Base-by-base conservation (phyloP, 2,113 vertebrate genomes). In the Phasianus colchicus region DNA sequence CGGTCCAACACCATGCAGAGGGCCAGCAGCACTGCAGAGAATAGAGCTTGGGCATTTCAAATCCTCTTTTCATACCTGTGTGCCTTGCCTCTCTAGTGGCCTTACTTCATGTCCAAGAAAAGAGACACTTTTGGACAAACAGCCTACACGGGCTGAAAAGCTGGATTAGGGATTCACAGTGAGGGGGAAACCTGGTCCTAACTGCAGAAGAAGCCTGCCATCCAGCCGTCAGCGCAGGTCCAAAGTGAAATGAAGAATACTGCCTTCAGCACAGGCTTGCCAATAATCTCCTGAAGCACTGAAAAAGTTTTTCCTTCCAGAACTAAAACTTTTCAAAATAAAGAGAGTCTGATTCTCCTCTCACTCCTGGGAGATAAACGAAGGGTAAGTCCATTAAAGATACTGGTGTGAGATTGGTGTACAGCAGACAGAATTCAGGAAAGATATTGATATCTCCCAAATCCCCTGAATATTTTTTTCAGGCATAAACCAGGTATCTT, bases 401-500 rank as follows among this genome's bases (percentile, higher is more conserved):
- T 93, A 84, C 88, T 86, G 61, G 65, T 69, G 73, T 54, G 80
- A 93, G 89, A 93, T 74, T 95, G 91, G 92, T 86, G 88, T 73
- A 48, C n/a, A 93, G 88, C 88, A 94, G 73, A 47, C 82, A 81
- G 73, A 94, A 95, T 78, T 92, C 65, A 82, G 83, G 70, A 57
- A 88, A 96, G 93, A 95, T 84, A 91, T 30, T 0, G 1, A 61
- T 91, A 95, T 95, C 93, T 96, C 88, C 80, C 88, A 95, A 97
- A 95, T 94, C 90, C 91, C 72, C 93, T 86, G 73, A 91, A 92
- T 96, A 86, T 73, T 90, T 95, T 95, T 89, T 95, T 88, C 77
- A 93, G 83, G 58, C 88, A 76, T 84, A 95, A 94, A 88, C 85
- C 83, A 79, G 50, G 83, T 94, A 94, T 94, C 95, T 97, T 93